phyloP scores from a whole-genome alignment of 1,140 invertebrate genomes.

The Vanessa tameamea region DNA sequence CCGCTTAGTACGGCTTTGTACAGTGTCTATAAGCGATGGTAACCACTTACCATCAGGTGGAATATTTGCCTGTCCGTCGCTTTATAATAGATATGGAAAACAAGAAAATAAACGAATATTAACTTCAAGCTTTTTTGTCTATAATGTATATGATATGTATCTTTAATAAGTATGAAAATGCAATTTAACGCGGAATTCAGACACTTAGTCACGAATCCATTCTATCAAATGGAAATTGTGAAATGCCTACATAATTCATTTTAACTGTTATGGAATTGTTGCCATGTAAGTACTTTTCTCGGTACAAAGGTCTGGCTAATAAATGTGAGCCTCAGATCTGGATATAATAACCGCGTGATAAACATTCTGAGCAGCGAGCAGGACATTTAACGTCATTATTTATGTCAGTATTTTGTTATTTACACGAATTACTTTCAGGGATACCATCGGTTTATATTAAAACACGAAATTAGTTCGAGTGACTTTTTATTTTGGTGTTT shows the following conservation, averaged over 20 bases:
- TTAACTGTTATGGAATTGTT: slow-evolving; percentile 36
- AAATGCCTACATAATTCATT: slow-evolving; percentile 34
- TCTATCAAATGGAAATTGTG: slow-evolving; percentile 28
- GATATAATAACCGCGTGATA: slow-evolving; percentile 44
- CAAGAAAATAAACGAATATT: too few relatives aligned
- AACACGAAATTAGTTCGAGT: not conserved
- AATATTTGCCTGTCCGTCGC: too few relatives aligned
- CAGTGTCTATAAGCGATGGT: too few relatives aligned
- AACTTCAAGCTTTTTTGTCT: too few relatives aligned
- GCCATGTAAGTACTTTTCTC: slow-evolving; percentile 27
- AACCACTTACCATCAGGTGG: too few relatives aligned
- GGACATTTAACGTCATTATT: slow-evolving; percentile 51
- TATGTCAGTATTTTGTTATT: slow-evolving; percentile 48
- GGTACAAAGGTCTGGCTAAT: slow-evolving; percentile 38
- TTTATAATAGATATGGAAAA: too few relatives aligned
- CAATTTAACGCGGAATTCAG: slow-evolving; percentile 12
- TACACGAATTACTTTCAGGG: slow-evolving; percentile 37
- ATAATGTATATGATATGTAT: too few relatives aligned
- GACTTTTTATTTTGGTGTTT: not conserved
- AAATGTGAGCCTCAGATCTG: slow-evolving; percentile 44
- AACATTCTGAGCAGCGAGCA: slow-evolving; percentile 42
- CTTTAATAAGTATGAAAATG: not conserved
- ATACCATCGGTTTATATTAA: slow-evolving; percentile 14
- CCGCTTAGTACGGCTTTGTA: too few relatives aligned
- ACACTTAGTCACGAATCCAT: slow-evolving; percentile 25